A percentile compares a stretch with the other conserved stretches of the same genome.
These are phyloP conservation scores for Epirrita christyi DNA, from an alignment of 2,888 invertebrate genomes.

Conservation along the genomic window DNA sequence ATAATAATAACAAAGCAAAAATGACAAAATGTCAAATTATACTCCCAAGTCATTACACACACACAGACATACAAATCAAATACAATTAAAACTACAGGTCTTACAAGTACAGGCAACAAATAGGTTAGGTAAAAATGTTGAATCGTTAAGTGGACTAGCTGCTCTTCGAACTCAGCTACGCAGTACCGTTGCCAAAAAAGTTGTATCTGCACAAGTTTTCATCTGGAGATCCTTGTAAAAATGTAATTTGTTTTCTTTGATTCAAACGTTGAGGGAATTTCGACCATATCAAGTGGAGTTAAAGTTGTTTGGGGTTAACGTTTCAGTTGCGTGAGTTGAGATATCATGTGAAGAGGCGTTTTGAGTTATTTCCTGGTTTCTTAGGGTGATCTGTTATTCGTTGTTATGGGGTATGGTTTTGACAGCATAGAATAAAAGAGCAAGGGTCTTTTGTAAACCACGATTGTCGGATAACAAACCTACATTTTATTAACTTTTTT, in stretches of 20 bases:
- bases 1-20: too few relatives aligned
- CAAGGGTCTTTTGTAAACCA: too few relatives aligned
- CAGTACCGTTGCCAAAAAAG: constrained; percentile 31
- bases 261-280: constrained; percentile 13
- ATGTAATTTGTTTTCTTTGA: constrained; percentile 51
- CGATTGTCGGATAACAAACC: too few relatives aligned
- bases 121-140: too few relatives aligned
- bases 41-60: too few relatives aligned
- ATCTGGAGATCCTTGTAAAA: constrained; percentile 52
- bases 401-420: background rate
- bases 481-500: too few relatives aligned
- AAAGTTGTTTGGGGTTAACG: constrained; percentile 14
- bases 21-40: too few relatives aligned
- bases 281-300: constrained; percentile 10
- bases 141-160: constrained; percentile 12
- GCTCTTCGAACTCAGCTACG: background rate
- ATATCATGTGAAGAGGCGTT: constrained; percentile 12
- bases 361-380: constrained; percentile 3
- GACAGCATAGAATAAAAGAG: too few relatives aligned
- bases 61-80: too few relatives aligned
- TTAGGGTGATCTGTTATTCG: constrained; percentile 3
- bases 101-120: too few relatives aligned
- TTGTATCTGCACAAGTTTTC: constrained; percentile 45
- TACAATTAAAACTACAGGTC: too few relatives aligned
- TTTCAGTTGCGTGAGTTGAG: constrained; percentile 38